phyloP scores from a whole-genome alignment of 2,888 invertebrate species.

The Lasius fuliginosus region DNA sequence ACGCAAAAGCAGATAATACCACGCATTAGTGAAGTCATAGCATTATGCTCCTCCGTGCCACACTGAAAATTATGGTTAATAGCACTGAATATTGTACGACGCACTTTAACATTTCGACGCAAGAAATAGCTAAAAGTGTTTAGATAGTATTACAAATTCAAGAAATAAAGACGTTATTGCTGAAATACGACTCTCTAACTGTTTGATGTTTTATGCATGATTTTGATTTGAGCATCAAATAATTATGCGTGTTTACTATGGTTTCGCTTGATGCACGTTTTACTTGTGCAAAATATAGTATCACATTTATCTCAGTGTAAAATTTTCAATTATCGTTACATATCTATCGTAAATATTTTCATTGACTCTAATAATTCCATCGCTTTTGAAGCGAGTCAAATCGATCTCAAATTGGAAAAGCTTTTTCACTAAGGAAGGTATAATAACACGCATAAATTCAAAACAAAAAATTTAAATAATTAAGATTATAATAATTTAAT shows the following conservation, averaged over 20 bases:
- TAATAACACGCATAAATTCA: neutral
- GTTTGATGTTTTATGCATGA: neutral
- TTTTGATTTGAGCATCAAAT: neutral
- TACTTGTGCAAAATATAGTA: neutral
- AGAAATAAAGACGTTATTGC: neutral
- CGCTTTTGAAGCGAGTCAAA: neutral
- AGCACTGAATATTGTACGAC: slow-evolving; percentile 12
- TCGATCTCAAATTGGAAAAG: neutral
- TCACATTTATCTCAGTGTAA: neutral
- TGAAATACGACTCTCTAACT: neutral
- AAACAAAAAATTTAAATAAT: neutral
- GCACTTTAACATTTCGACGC: neutral
- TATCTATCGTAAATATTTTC: neutral
- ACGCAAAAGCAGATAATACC: neutral
- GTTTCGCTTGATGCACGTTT: neutral
- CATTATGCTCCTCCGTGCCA: neutral
- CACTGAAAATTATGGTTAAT: slow-evolving; percentile 20
- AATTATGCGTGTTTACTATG: neutral
- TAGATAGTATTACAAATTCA: neutral
- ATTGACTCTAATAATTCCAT: too few relatives aligned
- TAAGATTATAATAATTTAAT: neutral
- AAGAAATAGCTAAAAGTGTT: neutral
- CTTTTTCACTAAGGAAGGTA: neutral
- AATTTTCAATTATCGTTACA: neutral
- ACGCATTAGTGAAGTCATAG: slow-evolving; percentile 15